A percentile compares a stretch with the other conserved stretches of the same genome.
phyloP scores from a whole-genome alignment of 2,113 vertebrate genomes.

The Eubucco bourcierii region DNA sequence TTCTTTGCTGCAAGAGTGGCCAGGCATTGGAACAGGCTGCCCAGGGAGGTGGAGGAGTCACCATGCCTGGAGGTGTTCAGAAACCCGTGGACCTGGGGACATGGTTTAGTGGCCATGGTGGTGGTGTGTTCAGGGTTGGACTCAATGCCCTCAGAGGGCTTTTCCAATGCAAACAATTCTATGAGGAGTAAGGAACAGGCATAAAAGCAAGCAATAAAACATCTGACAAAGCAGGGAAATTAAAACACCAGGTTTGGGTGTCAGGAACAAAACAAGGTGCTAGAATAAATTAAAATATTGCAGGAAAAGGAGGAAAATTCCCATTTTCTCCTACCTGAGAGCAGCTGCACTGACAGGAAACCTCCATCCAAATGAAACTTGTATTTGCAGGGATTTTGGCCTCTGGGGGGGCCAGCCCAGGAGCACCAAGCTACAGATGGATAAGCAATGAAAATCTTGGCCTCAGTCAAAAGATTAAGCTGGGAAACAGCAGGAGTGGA shows the following conservation, averaged over 20 bases:
- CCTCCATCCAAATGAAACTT: background rate
- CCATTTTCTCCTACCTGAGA: background rate
- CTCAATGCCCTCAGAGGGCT: too few relatives aligned
- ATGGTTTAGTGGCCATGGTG: too few relatives aligned
- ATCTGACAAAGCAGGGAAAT: background rate
- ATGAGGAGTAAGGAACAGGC: too few relatives aligned
- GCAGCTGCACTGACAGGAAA: background rate
- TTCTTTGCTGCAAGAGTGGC: too few relatives aligned
- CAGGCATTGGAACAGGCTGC: too few relatives aligned
- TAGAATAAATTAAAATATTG: background rate
- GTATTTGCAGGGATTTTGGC: background rate
- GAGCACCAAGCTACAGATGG: too few relatives aligned
- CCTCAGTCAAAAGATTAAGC: background rate
- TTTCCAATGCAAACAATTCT: too few relatives aligned
- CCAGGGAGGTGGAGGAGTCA: too few relatives aligned
- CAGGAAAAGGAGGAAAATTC: background rate
- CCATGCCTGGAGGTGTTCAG: too few relatives aligned
- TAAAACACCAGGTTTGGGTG: background rate
- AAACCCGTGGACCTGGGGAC: too few relatives aligned
- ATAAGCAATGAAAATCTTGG: background rate
- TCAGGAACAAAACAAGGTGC: background rate
- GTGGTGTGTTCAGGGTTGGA: too few relatives aligned
- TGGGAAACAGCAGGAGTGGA: background rate
- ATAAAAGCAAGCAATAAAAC: background rate
- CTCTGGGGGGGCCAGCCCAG: background rate